Evolutionary conservation across 2,797 vertebrate genomes (phyloP).

Genomic region (Mus caroli): DNA sequence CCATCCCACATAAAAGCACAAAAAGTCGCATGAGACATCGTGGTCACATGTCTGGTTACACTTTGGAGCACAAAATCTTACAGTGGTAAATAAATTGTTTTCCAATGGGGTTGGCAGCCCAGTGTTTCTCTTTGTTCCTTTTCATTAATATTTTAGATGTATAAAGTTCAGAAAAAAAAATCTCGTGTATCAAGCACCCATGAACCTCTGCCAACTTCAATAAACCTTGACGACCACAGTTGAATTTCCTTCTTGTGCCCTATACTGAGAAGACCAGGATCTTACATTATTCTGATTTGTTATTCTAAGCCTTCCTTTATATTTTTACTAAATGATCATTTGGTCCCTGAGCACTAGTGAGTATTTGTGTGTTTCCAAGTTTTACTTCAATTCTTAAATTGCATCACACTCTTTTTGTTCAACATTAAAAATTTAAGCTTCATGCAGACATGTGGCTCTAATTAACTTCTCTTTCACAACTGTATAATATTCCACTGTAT

Average conservation of each 20-base stretch:
- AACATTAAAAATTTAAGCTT: not conserved
- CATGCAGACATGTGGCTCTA: not conserved
- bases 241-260: not conserved
- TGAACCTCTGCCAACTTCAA: not conserved
- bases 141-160: not conserved
- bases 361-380: not conserved
- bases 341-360: not conserved
- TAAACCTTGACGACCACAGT: not conserved
- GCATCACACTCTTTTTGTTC: not conserved
- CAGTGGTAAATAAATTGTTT: constrained; percentile 85
- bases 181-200: not conserved
- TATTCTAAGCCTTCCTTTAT: not conserved
- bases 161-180: not conserved
- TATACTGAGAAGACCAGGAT: not conserved
- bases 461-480: not conserved
- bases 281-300: not conserved
- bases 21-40: constrained; percentile 81
- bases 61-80: constrained; percentile 78
- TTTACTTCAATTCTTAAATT: constrained; percentile 23
- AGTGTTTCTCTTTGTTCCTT: not conserved
- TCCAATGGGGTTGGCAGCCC: constrained; percentile 44
- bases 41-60: constrained; percentile 69
- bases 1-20: constrained; percentile 85
- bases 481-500: not conserved
- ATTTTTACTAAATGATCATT: not conserved